Evolutionary conservation across 2,113 vertebrate genomes (phyloP).

Genomic region (Dipodomys spectabilis): DNA sequence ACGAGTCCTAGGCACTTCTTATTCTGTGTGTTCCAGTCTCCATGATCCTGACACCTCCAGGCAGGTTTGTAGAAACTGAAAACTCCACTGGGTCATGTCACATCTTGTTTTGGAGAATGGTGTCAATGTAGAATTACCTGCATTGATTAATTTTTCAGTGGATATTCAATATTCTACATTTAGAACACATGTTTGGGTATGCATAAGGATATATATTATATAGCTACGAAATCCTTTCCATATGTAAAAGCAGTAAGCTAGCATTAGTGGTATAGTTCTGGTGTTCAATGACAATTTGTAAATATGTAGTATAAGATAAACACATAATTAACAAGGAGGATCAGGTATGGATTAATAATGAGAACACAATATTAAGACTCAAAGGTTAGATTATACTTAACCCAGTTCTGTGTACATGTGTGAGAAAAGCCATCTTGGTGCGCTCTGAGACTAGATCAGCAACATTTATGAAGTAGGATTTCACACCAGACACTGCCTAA

Average conservation of each 20-base stretch:
- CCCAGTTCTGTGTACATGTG: neutral
- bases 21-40: neutral
- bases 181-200: neutral
- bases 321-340: neutral
- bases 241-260: neutral
- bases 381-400: conserved; percentile 35
- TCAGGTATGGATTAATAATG: neutral
- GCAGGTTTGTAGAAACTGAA: neutral
- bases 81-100: neutral
- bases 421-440: neutral
- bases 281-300: neutral
- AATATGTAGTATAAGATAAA: neutral
- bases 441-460: neutral
- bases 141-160: neutral
- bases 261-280: neutral
- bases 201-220: neutral
- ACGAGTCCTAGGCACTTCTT: neutral
- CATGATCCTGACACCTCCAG: neutral
- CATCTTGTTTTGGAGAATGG: neutral
- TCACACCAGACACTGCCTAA: neutral
- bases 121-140: neutral
- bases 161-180: neutral
- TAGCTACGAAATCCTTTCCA: neutral
- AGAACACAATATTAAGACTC: neutral
- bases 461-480: neutral